Base-by-base conservation (phyloP, 1,140 invertebrate genomes). In the Ostrea denselamellosa region DNA sequence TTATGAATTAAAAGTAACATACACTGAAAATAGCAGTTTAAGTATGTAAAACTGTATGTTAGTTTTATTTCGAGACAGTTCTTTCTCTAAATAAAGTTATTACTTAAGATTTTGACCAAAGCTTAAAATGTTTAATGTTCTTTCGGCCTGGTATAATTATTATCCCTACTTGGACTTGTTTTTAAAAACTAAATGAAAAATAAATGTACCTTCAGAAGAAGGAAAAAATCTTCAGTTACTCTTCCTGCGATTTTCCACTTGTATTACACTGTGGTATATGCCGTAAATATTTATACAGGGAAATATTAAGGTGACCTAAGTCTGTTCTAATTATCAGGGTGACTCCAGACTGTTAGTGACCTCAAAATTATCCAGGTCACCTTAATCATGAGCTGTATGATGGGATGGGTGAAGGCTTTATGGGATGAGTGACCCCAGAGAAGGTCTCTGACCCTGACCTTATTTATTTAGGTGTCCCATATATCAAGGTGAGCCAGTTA, bases 41-140 rank as follows among this genome's bases (percentile, higher is more conserved):
- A 44, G 5, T 1, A 44, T 44, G 34, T 44, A n/a, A n/a, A n/a
- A n/a, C n/a, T n/a, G n/a, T n/a, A n/a, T n/a, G n/a, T n/a, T n/a
- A n/a, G n/a, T n/a, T n/a, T n/a, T n/a, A n/a, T n/a, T n/a, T n/a
- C n/a, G n/a, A n/a, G n/a, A n/a, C n/a, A n/a, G n/a, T n/a, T n/a
- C n/a, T n/a, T n/a, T n/a, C n/a, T n/a, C n/a, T n/a, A n/a, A n/a
- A n/a, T n/a, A n/a, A n/a, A n/a, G n/a, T n/a, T n/a, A n/a, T n/a
- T n/a, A n/a, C n/a, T n/a, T n/a, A 68, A 68, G 62, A 68, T 68
- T 68, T 68, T 68, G n/a, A 68, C 65, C 65, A 68, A 7, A 68
- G 62, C 62, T 68, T 68, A 68, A 68, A 68, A 68, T 68, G 62
- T 68, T 68, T 68, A n/a, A n/a, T n/a, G n/a, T n/a, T n/a, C n/a